Base-by-base conservation (phyloP, 2,888 invertebrate species). In the Atrina japonica region DNA sequence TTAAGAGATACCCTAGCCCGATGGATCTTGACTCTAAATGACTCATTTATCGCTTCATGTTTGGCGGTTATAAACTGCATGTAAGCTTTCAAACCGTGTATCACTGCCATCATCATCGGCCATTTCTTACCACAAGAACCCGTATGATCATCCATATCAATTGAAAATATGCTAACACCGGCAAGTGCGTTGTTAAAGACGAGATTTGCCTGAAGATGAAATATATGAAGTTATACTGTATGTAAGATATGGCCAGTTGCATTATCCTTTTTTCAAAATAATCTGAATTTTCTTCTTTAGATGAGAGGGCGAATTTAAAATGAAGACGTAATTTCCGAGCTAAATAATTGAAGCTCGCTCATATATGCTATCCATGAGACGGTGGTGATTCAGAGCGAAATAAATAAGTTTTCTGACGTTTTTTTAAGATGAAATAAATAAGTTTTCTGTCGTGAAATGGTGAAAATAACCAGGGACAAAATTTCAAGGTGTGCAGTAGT, bases 61-160 rank as follows among this genome's bases (percentile, higher is more conserved):
- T 61, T 61, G 11, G 49, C 29, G 9, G 45, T 29, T 11, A 50
- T 49, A 21, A 47, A 61, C 49, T 49, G 21, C 61, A 61, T 61
- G 61, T 61, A 61, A 5, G 61, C 27, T 16, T 61, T 47, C 1
- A 69, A 41, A 1, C 69, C 69, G 23, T 69, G 53, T 16, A 63
- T 40, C 6, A 69, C 63, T 2, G 69, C 55, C 41, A 43, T 63
- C 49, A 63, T 63, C 56, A 69, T 29, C 5, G 69, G 69, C 25
- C 30, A 66, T 14, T 50, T 60, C 14, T 40, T 21, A 18, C 69
- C 69, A 56, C 71, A 71, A 1, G 61, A n/a, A 50, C 66, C 66
- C 29, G 11, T 16, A 18, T 61, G 45, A 30, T 71, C 71, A 30
- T 71, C 71, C 71, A 71, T 66, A 25, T 71, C 71, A 7, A 71